Base-by-base conservation (phyloP, 2,797 vertebrate species). In the Pseudopleuronectes americanus region DNA sequence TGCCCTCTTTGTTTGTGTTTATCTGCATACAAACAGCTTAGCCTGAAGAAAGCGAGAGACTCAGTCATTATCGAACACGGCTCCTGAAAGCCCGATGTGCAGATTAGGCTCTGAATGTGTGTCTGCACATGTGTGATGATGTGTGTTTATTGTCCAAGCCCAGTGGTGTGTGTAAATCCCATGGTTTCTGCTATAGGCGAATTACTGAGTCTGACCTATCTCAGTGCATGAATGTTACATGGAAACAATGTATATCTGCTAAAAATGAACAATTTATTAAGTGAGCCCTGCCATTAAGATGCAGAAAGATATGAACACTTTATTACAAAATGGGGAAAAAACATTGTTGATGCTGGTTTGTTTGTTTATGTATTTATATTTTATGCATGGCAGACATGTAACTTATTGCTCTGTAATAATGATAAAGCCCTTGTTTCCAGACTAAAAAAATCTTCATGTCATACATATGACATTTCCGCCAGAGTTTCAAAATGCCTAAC, bases 1-100 rank as follows among this genome's bases (percentile, higher is more conserved):
- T 87, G 66, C 60, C 61, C 66, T 74, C 73, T 82, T 87, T 85
- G 79, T 85, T 84, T 86, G 68, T 78, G 60, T 49, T 73, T 84
- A 77, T 86, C 81, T 76, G 55, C 68, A 79, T 72, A 72, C 65
- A 80, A 86, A 81, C 62, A 72, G 70, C 66, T 71, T 64, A 52
- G 77, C 79, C 76, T 36, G 3, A 49, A 79, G 73, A 87, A 61
- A 76, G 23, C 3, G 2, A 56, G 61, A 59, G 55, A 70, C 33
- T 70, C 38, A 75, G 58, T 85, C 83, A 88, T 77, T 68, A 79
- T 64, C 41, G 68, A 72, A 77, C 51, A 13, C 14, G 13, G 65
- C 59, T 51, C 64, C 74, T 28, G 68, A 61, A 69, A 68, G 60
- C 61, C 47, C 48, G 75, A 82, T 82, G 57, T 69, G 68, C 33